Evolutionary conservation across 2,113 vertebrate species (phyloP).

Genomic region (Euleptes europaea): DNA sequence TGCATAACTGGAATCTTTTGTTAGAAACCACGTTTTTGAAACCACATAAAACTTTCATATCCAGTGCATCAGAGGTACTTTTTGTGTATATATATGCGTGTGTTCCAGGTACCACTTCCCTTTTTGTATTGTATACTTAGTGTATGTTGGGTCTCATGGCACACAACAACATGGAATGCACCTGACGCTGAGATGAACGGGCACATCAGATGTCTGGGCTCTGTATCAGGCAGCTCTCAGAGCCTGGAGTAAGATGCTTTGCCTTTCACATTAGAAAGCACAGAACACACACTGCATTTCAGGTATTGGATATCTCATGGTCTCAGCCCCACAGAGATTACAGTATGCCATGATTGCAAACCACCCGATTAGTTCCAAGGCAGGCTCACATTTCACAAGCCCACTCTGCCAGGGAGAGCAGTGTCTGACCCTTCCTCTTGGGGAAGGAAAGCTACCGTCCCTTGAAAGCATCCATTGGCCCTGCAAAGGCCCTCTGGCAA

Average conservation of each 20-base stretch:
- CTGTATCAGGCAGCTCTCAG: no score
- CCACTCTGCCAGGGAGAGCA: constrained; percentile 38
- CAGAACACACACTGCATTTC: constrained; percentile 20
- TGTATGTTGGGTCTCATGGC: no score
- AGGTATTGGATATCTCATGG: constrained; percentile 42
- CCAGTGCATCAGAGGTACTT: no score
- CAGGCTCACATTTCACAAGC: constrained; percentile 30
- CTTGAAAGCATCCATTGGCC: constrained; percentile 27
- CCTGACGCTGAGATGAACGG: background rate
- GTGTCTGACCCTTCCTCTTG: constrained; percentile 25
- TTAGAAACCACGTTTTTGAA: no score
- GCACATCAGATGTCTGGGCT: no score
- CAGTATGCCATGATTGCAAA: constrained; percentile 31
- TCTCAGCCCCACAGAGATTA: constrained; percentile 26
- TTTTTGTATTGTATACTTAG: no score
- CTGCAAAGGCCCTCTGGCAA: constrained; percentile 11
- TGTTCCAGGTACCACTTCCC: no score
- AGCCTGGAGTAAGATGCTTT: background rate
- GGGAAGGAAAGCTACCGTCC: constrained; percentile 16
- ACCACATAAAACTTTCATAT: no score
- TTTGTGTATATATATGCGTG: no score
- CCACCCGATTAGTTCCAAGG: constrained; percentile 8
- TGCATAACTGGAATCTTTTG: no score
- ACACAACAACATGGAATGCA: background rate
- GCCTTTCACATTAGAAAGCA: background rate